Evolutionary conservation across 2,888 invertebrate species (phyloP).

Genomic region (Eutolmus rufibarbis): DNA sequence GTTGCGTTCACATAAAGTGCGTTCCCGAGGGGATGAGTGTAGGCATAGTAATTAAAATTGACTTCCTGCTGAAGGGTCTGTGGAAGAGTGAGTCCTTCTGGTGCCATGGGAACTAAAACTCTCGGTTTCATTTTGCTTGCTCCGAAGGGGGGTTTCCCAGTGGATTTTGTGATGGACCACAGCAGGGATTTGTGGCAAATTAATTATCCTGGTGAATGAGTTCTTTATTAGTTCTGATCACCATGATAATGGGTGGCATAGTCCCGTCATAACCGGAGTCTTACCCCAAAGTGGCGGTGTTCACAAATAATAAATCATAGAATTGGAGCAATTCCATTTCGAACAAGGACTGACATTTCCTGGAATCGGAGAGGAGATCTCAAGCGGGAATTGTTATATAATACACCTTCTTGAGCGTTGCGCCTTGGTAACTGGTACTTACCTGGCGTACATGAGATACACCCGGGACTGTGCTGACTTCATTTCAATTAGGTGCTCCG

Average conservation of each 20-base stretch:
- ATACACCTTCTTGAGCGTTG: background rate
- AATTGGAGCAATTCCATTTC: background rate
- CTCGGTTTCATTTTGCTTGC: background rate
- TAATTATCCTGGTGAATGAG: background rate
- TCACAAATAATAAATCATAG: background rate
- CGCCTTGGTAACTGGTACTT: conserved; percentile 59
- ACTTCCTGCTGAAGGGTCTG: background rate
- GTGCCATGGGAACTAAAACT: background rate
- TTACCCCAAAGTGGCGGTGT: background rate
- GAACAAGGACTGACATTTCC: background rate
- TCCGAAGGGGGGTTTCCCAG: background rate
- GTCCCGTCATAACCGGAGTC: background rate
- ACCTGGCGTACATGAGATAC: conserved; percentile 93
- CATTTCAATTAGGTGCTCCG: conserved; percentile 80
- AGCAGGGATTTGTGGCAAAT: background rate
- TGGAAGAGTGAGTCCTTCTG: background rate
- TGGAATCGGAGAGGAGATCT: background rate
- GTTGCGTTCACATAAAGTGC: background rate
- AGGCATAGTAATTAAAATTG: background rate
- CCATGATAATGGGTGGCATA: background rate
- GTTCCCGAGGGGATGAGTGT: background rate
- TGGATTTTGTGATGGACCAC: background rate
- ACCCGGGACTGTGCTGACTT: conserved; percentile 88
- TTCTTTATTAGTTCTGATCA: background rate
- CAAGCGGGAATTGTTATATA: background rate